Evolutionary conservation across 1,140 invertebrate species (phyloP), one percentile per base, ranked within the genome.

Genomic region (Megalonaias nervosa): DNA sequence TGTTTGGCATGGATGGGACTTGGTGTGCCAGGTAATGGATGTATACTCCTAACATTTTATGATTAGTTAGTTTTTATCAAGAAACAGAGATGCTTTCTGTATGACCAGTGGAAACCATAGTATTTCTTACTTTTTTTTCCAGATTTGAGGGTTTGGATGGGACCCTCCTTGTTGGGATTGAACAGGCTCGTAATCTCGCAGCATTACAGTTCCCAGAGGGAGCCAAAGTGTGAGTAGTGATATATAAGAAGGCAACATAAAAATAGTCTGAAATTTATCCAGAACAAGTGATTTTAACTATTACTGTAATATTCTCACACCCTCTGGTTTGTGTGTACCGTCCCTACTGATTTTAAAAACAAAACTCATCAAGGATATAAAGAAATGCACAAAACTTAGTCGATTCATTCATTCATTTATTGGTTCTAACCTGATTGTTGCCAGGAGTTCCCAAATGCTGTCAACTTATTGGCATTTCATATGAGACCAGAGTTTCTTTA

Each of bases 161-260:
- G 79, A 92, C 95, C 69, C 92, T 99, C 31, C 94, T 96, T 84
- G 94, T 98, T 73, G 95, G 95, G 57, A 94, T 99, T 77, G 95
- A 98, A 89, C 93, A 96, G 86, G 96, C 96, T 60, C 93, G 97
- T 74, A 98, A 98, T 92, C 91, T 99, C 71, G 93, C 94, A 85
- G 96, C 96, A 12, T 92, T 99, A 26, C 94, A 94, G 85, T 94
- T 97, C 86, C 94, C 93, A 82, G 93, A 93, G 76, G 92, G 93
- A 77, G 93, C 93, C 82, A 93, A 94, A 94, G 94, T 96, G 95
- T 96, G 91, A 94, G 94, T 94, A 73, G 61, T 13, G 62, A 48
- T 23, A 19, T 19, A 31, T 16, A 11, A 12, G 38, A 21, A 67
- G 17, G 66, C 11, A 14, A 11, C 3, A 67, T 48, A 12, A 14